Evolutionary conservation across 2,888 invertebrate species (phyloP).

Genomic region (Melanostoma mellinum): DNA sequence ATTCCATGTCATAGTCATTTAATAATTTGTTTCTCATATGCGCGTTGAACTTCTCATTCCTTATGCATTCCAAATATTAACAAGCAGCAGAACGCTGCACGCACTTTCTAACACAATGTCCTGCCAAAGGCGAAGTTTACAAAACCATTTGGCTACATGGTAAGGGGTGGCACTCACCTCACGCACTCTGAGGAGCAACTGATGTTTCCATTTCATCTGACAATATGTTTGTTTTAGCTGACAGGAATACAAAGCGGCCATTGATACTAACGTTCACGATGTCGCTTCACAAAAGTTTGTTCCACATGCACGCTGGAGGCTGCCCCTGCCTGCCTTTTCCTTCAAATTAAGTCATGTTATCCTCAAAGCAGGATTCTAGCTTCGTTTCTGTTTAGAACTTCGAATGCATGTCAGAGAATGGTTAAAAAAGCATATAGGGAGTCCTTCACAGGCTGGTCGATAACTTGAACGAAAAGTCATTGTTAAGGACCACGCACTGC

Average conservation of each 20-base stretch:
- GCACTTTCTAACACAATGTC: conserved; percentile 50
- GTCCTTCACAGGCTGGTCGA: conserved; percentile 48
- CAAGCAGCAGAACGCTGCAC: conserved; percentile 19
- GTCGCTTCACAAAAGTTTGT: conserved; percentile 34
- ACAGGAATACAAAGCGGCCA: conserved; percentile 71
- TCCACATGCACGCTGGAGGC: conserved; percentile 40
- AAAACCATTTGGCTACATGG: neutral
- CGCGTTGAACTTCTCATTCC: conserved; percentile 22
- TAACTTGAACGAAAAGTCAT: conserved; percentile 56
- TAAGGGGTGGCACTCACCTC: neutral
- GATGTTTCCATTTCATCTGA: conserved; percentile 71
- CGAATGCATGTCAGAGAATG: conserved; percentile 41
- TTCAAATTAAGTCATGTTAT: conserved; percentile 69
- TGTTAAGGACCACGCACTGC: conserved; percentile 61
- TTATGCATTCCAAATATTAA: conserved; percentile 7
- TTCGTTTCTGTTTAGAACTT: conserved; percentile 43
- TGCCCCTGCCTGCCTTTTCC: conserved; percentile 16
- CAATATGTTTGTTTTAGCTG: conserved; percentile 71
- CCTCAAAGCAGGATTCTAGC: conserved; percentile 46
- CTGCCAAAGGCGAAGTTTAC: conserved; percentile 36
- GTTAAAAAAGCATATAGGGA: conserved; percentile 29
- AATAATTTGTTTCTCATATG: conserved; percentile 63
- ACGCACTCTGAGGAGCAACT: conserved; percentile 48
- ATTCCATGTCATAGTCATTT: conserved; percentile 54
- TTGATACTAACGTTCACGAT: conserved; percentile 69